These are phyloP conservation scores for Theropithecus gelada DNA, from an alignment of 2,113 vertebrate species.

Conservation along the genomic window DNA sequence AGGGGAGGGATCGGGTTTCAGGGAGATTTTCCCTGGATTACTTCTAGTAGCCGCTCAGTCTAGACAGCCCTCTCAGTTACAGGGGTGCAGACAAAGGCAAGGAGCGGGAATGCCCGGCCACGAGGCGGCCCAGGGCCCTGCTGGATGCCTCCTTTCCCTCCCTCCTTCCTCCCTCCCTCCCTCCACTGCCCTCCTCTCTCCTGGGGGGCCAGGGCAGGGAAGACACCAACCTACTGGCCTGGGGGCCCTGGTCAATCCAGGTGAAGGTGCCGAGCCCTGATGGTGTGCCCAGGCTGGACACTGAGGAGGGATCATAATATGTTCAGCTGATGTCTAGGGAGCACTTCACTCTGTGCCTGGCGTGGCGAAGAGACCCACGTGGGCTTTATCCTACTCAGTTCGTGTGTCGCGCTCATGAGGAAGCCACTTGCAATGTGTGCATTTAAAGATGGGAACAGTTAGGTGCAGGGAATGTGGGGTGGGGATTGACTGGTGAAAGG, in stretches of 20 bases:
- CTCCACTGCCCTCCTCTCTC: background rate
- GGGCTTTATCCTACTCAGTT: fast-evolving
- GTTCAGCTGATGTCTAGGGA: fast-evolving
- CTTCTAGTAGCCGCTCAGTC: slow-evolving; percentile 94
- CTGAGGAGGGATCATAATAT: fast-evolving
- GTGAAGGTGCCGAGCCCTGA: background rate
- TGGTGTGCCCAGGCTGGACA: background rate
- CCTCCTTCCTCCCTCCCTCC: background rate
- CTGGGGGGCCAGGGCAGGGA: background rate
- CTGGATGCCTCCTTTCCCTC: background rate
- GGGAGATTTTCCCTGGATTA: slow-evolving; percentile 98
- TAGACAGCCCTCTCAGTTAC: slow-evolving; percentile 96
- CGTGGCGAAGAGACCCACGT: background rate
- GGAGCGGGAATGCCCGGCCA: slow-evolving; percentile 81
- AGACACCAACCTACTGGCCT: background rate
- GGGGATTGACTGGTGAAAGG: no score
- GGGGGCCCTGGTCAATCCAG: background rate
- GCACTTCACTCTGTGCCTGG: fast-evolving
- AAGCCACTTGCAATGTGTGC: background rate
- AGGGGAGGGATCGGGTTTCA: slow-evolving; percentile 92
- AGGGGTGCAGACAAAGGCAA: slow-evolving; percentile 91
- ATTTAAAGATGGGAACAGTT: background rate
- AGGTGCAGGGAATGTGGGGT: background rate
- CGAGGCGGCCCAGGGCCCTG: background rate
- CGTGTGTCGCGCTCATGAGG: fast-evolving